Base-by-base conservation (phyloP, 1,140 invertebrate species). In the Megathymus violae region DNA sequence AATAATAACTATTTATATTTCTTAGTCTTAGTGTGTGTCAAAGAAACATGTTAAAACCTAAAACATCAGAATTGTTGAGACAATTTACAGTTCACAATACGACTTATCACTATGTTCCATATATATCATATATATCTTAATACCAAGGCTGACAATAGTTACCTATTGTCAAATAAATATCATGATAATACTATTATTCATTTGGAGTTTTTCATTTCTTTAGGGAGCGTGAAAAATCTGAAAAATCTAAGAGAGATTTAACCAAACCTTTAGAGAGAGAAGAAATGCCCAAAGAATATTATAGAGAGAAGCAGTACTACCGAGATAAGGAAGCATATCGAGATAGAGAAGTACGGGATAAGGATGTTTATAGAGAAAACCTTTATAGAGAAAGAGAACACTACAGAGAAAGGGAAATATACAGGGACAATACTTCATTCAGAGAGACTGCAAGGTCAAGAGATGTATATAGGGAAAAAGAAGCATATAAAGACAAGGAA, bases 401-500 rank as follows among this genome's bases (percentile, higher is more conserved):
- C 47, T 88, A 84, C 64, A 84, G 82, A 69, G 90, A 88, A 83
- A 79, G 81, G 14, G 80, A 83, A 48, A 62, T 76, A 34, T 87
- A 89, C 34, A 89, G 88, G 64, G 91, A 91, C 40, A 90, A 83
- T 67, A 60, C 80, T 50, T 62, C 85, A 36, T 92, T 89, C 62
- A 91, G 91, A 72, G 80, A 88, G 80, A 61, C 82, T 46, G 82
- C 73, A 46, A 79, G 84, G 51, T 72, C 83, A 19, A 88, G 88
- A 62, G 88, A 91, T 40, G 64, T 62, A n/a, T 88, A 89, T 62
- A 91, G 90, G 69, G 90, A 92, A 6, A 92, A 92, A 72, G 91
- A 89, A 52, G 9, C 67, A n/a, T 80, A 80, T 44, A 80, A 78
- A 56, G 78, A 80, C 11, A 80, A 80, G 43, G 76, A 74, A 70